These are phyloP conservation scores for Pao palembangensis DNA, from an alignment of 2,113 vertebrate genomes.

Conservation along the genomic window DNA sequence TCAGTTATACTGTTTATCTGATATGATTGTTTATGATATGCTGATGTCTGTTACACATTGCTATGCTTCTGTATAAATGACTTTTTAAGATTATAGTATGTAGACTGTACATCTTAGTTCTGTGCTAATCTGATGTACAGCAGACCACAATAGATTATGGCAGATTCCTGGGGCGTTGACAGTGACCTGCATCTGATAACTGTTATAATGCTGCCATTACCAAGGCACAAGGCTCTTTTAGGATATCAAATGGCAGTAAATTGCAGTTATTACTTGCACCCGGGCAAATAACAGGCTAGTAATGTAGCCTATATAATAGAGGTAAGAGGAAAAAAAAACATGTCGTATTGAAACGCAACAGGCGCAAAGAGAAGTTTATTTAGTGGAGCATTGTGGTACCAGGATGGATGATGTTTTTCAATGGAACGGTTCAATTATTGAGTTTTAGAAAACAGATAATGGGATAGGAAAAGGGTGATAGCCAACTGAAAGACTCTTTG, in stretches of 20 bases:
- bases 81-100: no score
- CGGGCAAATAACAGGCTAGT: slow-evolving; percentile 54
- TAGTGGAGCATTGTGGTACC: slow-evolving; percentile 50
- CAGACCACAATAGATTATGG: slow-evolving; percentile 47
- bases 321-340: slow-evolving; percentile 25
- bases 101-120: slow-evolving; percentile 4
- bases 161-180: slow-evolving; percentile 61
- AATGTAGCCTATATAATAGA: slow-evolving; percentile 47
- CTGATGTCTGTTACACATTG: no score
- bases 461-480: slow-evolving; percentile 52
- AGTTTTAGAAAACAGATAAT: slow-evolving; percentile 69
- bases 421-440: slow-evolving; percentile 70
- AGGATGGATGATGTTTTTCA: slow-evolving; percentile 51
- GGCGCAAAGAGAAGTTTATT: slow-evolving; percentile 53
- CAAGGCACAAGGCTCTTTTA: slow-evolving; percentile 34
- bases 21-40: no score
- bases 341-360: slow-evolving; percentile 48
- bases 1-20: no score
- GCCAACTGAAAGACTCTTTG: slow-evolving; percentile 51
- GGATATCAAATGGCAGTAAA: slow-evolving; percentile 63
- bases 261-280: slow-evolving; percentile 59
- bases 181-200: slow-evolving; percentile 53
- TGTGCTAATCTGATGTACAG: slow-evolving; percentile 35
- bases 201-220: slow-evolving; percentile 63
- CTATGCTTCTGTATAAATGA: no score